Evolutionary conservation across 2,113 vertebrate genomes (phyloP).

Genomic region (Eurystomus gularis): DNA sequence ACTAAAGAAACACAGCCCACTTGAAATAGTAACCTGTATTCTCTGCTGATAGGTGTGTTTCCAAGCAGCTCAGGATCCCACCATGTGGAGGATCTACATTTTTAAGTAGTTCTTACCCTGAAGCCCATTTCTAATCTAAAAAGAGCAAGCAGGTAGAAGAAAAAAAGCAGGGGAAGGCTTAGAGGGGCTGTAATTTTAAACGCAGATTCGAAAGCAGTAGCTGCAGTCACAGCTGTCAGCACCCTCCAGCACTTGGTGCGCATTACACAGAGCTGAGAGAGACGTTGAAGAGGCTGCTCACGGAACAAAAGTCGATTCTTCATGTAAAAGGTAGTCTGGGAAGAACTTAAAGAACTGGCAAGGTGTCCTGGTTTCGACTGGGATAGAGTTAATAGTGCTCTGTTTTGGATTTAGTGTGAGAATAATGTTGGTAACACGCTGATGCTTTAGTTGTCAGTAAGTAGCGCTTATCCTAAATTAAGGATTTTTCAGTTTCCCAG

Average conservation of each 20-base stretch:
- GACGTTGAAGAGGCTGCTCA: background rate
- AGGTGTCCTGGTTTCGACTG: background rate
- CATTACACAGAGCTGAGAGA: background rate
- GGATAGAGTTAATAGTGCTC: background rate
- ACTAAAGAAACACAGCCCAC: background rate
- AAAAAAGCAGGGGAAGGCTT: background rate
- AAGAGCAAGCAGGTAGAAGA: background rate
- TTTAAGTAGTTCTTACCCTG: background rate
- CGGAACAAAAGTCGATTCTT: background rate
- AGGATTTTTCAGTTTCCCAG: background rate
- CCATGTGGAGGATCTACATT: background rate
- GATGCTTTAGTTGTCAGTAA: background rate
- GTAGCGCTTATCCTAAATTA: background rate
- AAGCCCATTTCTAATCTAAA: background rate
- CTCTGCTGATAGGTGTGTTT: background rate
- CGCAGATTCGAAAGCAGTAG: background rate
- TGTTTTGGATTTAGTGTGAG: background rate
- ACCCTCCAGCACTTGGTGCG: background rate
- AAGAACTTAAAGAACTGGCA: background rate
- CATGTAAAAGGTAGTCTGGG: background rate
- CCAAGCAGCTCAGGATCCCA: background rate
- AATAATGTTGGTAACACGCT: background rate
- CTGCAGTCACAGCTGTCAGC: background rate
- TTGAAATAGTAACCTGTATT: background rate
- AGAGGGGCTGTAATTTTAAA: background rate